Evolutionary conservation across 2,113 vertebrate species (phyloP).

Genomic region (Hucho hucho): DNA sequence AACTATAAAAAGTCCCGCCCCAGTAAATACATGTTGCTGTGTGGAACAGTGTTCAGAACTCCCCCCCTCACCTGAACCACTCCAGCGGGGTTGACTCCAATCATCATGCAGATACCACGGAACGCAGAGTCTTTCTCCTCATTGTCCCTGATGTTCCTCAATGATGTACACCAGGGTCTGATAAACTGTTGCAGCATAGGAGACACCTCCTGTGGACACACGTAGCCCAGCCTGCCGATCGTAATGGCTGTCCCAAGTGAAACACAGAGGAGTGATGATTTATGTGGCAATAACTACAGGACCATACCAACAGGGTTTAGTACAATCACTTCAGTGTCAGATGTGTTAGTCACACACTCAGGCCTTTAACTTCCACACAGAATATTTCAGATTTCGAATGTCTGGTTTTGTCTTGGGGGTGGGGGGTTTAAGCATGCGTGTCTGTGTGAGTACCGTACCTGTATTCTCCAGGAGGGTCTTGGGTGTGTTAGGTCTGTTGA

Average conservation of each 20-base stretch:
- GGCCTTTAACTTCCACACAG: not conserved
- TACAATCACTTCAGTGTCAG: not conserved
- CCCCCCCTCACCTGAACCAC: slow-evolving; percentile 83
- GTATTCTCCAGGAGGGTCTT: slow-evolving; percentile 95
- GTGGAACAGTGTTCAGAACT: not conserved
- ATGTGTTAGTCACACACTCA: not conserved
- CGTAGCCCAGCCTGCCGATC: slow-evolving; percentile 90
- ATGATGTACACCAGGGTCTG: slow-evolving; percentile 90
- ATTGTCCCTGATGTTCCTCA: slow-evolving; percentile 92
- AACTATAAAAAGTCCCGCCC: not conserved
- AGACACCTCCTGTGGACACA: slow-evolving; percentile 94
- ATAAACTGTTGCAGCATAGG: slow-evolving; percentile 94
- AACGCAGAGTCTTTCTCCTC: slow-evolving; percentile 95
- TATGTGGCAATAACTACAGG: not conserved
- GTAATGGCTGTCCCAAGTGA: slow-evolving; percentile 81
- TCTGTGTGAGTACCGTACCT: slow-evolving; percentile 63
- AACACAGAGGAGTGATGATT: not conserved
- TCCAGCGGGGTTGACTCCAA: slow-evolving; percentile 90
- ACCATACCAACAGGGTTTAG: not conserved
- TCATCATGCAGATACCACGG: slow-evolving; percentile 96
- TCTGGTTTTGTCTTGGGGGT: not conserved
- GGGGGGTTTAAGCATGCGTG: not conserved
- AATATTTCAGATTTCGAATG: slow-evolving; percentile 8
- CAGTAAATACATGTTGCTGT: not conserved
- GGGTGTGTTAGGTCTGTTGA: slow-evolving; percentile 92